These are phyloP conservation scores for Drosophila mimetica DNA, from an alignment of 2,888 invertebrate genomes.

Conservation along the genomic window DNA sequence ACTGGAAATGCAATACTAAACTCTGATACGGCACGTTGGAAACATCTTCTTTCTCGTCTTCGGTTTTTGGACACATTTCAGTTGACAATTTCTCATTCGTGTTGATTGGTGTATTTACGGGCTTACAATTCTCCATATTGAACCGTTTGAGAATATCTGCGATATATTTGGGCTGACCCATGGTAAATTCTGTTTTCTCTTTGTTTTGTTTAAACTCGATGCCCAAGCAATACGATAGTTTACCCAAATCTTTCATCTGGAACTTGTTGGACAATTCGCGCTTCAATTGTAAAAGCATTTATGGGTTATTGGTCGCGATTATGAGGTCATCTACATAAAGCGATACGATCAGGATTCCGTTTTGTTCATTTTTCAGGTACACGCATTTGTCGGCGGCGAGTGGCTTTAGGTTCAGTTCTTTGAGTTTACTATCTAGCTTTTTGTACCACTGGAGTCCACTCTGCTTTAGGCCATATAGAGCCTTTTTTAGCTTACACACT, in stretches of 20 bases:
- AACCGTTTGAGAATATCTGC: constrained; percentile 4
- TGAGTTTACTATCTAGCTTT: constrained; percentile 7
- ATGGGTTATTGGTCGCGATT: constrained; percentile 7
- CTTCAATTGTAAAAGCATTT: constrained; percentile 5
- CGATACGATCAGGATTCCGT: constrained; percentile 5
- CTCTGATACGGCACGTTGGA: constrained; percentile 6
- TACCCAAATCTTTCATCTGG: constrained; percentile 14
- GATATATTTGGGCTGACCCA: constrained; percentile 2
- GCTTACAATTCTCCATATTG: constrained; percentile 1
- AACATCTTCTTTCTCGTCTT: constrained; percentile 2
- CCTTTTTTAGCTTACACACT: constrained; percentile 3
- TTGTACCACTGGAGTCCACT: constrained; percentile 11
- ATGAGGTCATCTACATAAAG: constrained; percentile 10
- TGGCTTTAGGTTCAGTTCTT: constrained; percentile 10
- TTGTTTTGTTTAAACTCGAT: constrained; percentile 5
- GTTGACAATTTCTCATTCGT: constrained; percentile 7
- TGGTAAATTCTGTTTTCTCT: neutral
- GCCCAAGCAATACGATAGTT: constrained; percentile 10
- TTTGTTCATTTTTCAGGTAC: constrained; percentile 4
- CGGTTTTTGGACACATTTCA: constrained; percentile 8
- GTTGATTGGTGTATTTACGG: neutral
- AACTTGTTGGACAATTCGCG: constrained; percentile 6
- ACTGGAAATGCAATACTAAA: constrained; percentile 8
- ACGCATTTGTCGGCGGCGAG: constrained; percentile 10
- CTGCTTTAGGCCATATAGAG: constrained; percentile 1